Base-by-base conservation (phyloP, 1,140 invertebrate species). In the Gonatopus flavifemur region DNA sequence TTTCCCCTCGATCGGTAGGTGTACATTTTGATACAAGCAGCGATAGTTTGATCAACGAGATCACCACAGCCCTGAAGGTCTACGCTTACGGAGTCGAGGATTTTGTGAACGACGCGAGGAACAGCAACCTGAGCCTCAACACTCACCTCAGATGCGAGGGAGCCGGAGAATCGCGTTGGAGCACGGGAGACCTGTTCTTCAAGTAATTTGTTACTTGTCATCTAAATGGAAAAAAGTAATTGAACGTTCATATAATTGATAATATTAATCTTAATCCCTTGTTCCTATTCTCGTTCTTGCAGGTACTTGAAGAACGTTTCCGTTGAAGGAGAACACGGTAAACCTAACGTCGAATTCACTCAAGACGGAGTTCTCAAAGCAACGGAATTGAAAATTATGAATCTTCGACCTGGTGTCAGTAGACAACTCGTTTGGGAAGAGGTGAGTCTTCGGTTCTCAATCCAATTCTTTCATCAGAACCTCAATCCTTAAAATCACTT, bases 331-430 rank as follows among this genome's bases (percentile, higher is more conserved):
- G 88, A 90, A 48, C 80, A 83, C 0, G 88, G 88, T 6, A 87
- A 89, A 59, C 90, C 90, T 0, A 87, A 87, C 55, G 82, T 94
- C 8, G 88, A 91, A 69, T 96, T 96, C 68, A 94, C 91, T 6
- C 84, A 87, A 3, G 93, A 96, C 63, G 94, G 94, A 0, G 91
- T 93, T 44, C 76, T 94, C 12, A 86, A 88, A 67, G 86, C 89
- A 1, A 88, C 91, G 1, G 90, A 96, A 73, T 78, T 97, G 44
- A 91, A 93, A 76, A 94, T 97, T 51, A 90, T 96, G 88, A 97
- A 97, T 74, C 80, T 96, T 4, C 80, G 90, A 33, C 85, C 90
- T 1, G 87, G 88, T 12, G 82, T 87, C 10, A 88, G 87, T 55
- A 83, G 84, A 62, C 86, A 89, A 70, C 81, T 91, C 12, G 85